Conservation (phyloP, 1,140 invertebrate species). For the Pseudomyrmex concolor region DNA sequence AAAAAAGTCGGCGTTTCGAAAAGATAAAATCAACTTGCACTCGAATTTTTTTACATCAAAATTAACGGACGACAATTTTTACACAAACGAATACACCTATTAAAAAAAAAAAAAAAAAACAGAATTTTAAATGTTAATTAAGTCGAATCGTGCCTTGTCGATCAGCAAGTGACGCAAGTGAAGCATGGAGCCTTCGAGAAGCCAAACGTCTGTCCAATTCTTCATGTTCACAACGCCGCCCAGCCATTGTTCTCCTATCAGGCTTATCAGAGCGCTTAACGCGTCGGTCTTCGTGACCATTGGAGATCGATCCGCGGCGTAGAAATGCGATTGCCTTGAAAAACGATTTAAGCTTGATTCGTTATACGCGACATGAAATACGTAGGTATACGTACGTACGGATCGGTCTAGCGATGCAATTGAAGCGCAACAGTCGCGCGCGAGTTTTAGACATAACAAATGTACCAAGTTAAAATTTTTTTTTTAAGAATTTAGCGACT, state of each 20-base stretch:
- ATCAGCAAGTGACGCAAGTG: constrained; percentile 78
- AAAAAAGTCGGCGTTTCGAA: background rate
- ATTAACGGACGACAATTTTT: background rate
- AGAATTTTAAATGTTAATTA: background rate
- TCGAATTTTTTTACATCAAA: background rate
- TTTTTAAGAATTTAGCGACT: background rate
- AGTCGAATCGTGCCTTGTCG: constrained; percentile 70
- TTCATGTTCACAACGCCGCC: constrained; percentile 83
- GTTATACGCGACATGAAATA: background rate
- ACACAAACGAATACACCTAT: background rate
- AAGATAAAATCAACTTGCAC: background rate
- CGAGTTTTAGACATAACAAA: too few relatives aligned
- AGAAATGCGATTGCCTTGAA: constrained; percentile 74
- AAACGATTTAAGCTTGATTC: constrained; percentile 35
- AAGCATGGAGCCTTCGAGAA: constrained; percentile 79
- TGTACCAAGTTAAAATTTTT: too few relatives aligned
- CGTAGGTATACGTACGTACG: background rate
- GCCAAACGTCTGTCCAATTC: constrained; percentile 81
- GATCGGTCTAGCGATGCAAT: background rate
- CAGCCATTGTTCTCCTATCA: constrained; percentile 83
- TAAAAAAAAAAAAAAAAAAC: background rate
- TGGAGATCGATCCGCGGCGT: constrained; percentile 72
- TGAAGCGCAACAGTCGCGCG: background rate
- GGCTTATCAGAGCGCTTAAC: constrained; percentile 69
- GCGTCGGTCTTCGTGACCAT: constrained; percentile 66